Conservation (phyloP, 2,113 vertebrate genomes). For the Astatoreochromis straeleni region DNA sequence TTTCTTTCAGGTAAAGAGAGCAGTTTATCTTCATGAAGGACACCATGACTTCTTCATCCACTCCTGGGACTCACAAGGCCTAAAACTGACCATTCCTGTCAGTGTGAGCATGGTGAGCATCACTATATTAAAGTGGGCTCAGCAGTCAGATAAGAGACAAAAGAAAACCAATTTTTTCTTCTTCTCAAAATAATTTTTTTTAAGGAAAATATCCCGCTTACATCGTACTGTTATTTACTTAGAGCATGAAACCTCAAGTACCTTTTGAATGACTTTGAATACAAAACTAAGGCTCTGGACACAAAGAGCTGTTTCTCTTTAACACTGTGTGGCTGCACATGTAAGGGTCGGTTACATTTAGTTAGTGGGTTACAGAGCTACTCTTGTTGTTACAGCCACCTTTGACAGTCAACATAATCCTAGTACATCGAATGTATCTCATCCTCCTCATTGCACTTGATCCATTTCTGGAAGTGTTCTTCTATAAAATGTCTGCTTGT, state of each 20-base stretch:
- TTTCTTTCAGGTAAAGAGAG: conserved; percentile 44
- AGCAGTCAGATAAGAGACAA: background rate
- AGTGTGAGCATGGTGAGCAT: conserved; percentile 1
- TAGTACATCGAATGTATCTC: background rate
- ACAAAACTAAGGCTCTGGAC: background rate
- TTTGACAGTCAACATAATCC: background rate
- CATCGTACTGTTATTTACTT: background rate
- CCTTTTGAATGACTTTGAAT: background rate
- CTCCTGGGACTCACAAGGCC: conserved; percentile 39
- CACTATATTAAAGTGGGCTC: background rate
- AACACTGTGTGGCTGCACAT: background rate
- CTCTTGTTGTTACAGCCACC: background rate
- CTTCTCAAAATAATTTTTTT: background rate
- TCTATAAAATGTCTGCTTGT: background rate
- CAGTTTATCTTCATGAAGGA: conserved; percentile 34
- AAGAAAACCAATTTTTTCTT: background rate
- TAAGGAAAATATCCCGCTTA: background rate
- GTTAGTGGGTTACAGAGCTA: background rate
- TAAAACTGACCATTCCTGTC: conserved; percentile 26
- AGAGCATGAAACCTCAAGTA: background rate
- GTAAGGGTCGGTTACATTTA: background rate
- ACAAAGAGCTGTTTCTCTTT: background rate
- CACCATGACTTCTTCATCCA: conserved; percentile 38
- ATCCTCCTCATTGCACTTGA: background rate
- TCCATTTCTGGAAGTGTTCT: background rate